These are phyloP conservation scores for Tridacna gigas DNA, from an alignment of 2,888 invertebrate species.

Conservation along the genomic window DNA sequence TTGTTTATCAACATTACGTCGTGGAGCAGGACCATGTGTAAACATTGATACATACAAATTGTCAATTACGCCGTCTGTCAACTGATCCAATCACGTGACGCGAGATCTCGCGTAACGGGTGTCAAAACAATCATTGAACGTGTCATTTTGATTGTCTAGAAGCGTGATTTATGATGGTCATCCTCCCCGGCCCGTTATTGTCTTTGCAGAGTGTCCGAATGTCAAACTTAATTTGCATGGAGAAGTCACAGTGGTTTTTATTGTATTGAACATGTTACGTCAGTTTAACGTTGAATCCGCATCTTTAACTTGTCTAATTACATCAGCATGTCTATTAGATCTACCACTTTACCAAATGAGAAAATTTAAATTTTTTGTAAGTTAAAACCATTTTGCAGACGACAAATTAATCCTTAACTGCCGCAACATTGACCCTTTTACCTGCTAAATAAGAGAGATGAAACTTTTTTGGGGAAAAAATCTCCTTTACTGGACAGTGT, in stretches of 20 bases:
- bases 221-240: conserved; percentile 29
- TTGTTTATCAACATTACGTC: conserved; percentile 7
- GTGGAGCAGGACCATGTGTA: conserved; percentile 3
- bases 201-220: conserved; percentile 14
- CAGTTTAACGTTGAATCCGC: not conserved
- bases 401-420: no score
- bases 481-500: no score
- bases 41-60: conserved; percentile 30
- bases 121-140: conserved; percentile 46
- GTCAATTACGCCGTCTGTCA: conserved; percentile 25
- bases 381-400: no score
- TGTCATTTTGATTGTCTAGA: conserved; percentile 44
- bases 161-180: conserved; percentile 49
- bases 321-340: no score
- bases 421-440: no score
- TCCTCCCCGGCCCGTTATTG: conserved; percentile 15
- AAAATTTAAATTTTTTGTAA: no score
- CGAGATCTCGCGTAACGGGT: conserved; percentile 30
- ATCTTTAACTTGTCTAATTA: no score
- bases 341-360: no score
- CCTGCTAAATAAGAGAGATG: no score
- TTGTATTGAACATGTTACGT: conserved; percentile 20
- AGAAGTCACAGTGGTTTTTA: conserved; percentile 12
- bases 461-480: no score
- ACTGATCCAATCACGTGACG: conserved; percentile 17